These are phyloP conservation scores for Nycticryphes semicollaris DNA, from an alignment of 2,113 vertebrate species.

Conservation along the genomic window DNA sequence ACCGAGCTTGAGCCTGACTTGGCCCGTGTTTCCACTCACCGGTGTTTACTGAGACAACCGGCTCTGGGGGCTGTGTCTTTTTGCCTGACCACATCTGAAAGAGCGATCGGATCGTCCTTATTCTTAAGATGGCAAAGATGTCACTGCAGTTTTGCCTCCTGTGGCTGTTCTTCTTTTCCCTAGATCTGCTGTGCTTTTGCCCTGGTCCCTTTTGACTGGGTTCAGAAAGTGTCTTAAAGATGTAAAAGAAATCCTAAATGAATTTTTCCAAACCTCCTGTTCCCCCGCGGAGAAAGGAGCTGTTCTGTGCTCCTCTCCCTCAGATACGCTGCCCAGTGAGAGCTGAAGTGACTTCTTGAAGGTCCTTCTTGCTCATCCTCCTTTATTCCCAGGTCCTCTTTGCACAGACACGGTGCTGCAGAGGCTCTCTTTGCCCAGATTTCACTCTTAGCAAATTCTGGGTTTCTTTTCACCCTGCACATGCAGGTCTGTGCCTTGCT, in stretches of 20 bases:
- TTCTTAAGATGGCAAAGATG: fast-evolving
- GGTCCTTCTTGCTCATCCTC: too few relatives aligned
- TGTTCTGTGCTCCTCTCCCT: neutral
- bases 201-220: neutral
- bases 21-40: neutral
- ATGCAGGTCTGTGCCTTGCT: neutral
- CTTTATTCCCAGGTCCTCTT: neutral
- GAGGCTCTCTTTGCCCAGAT: neutral
- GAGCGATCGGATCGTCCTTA: neutral
- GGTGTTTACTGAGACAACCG: fast-evolving
- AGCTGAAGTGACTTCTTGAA: neutral
- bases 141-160: fast-evolving
- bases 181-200: neutral
- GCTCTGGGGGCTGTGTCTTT: fast-evolving
- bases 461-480: neutral
- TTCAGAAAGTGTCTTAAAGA: neutral
- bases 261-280: neutral
- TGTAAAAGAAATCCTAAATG: neutral
- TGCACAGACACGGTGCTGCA: fast-evolving
- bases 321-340: fast-evolving
- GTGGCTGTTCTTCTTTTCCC: neutral
- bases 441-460: neutral
- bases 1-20: fast-evolving
- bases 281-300: neutral
- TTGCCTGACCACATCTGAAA: fast-evolving